Evolutionary conservation across 2,113 vertebrate genomes (phyloP).

Genomic region (Carassius gibelio): DNA sequence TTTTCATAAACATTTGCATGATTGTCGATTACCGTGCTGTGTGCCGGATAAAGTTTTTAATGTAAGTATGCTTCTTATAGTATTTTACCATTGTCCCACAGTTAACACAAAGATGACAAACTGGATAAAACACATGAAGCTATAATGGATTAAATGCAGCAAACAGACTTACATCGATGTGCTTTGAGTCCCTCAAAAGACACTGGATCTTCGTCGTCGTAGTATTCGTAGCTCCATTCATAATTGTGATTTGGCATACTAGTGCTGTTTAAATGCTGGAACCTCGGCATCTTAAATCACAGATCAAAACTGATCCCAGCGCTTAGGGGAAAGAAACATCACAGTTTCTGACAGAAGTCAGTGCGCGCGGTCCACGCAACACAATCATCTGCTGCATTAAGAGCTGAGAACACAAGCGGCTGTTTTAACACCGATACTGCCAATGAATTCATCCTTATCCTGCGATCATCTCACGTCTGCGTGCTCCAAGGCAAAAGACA

Average conservation of each 20-base stretch:
- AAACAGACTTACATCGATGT: conserved; percentile 84
- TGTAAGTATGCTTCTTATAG: not conserved
- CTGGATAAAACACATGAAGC: not conserved
- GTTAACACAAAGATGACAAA: not conserved
- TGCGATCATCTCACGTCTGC: not conserved
- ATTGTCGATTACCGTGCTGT: not conserved
- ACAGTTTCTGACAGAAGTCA: not conserved
- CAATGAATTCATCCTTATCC: not conserved
- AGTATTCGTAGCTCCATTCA: conserved; percentile 90
- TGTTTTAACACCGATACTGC: not conserved
- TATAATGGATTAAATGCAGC: not conserved
- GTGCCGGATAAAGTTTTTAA: not conserved
- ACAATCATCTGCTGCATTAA: not conserved
- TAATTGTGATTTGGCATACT: conserved; percentile 77
- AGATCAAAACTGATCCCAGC: not conserved
- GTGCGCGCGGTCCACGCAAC: not conserved
- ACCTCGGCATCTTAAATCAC: conserved; percentile 71
- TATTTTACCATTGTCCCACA: not conserved
- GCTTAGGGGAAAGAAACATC: not conserved
- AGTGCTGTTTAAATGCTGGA: conserved; percentile 74
- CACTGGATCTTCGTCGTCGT: conserved; percentile 84
- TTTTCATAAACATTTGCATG: not conserved
- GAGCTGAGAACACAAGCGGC: not conserved
- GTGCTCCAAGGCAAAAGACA: not conserved
- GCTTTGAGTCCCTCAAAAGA: conserved; percentile 89